phyloP scores from a whole-genome alignment of 2,113 vertebrate species.

The Myxocyprinus asiaticus region DNA sequence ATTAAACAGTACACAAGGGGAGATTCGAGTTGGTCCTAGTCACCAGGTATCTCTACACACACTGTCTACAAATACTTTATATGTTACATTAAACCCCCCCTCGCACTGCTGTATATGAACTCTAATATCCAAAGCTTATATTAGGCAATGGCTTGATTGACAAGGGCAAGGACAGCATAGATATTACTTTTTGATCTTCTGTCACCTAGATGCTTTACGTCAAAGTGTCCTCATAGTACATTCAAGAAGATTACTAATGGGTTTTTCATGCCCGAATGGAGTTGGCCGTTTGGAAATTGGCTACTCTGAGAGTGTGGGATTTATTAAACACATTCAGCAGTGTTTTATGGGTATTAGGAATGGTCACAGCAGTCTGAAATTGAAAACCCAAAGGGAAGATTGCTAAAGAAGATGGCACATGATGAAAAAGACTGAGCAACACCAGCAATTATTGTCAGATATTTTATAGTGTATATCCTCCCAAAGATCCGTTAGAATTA shows the following conservation, averaged over 20 bases:
- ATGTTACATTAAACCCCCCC: conserved; percentile 13
- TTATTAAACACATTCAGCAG: background rate
- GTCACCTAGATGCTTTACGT: no score
- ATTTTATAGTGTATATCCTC: conserved; percentile 40
- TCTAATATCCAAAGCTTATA: background rate
- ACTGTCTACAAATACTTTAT: conserved; percentile 17
- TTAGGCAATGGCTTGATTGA: conserved; percentile 6
- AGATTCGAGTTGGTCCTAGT: conserved; percentile 97
- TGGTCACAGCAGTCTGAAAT: conserved; percentile 32
- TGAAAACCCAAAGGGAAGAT: conserved; percentile 26
- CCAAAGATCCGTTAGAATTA: conserved; percentile 17
- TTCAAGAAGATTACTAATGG: conserved; percentile 11
- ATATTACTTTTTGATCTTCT: background rate
- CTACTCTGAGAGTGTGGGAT: background rate
- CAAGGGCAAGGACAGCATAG: background rate
- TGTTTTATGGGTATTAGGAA: conserved; percentile 28
- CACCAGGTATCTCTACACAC: conserved; percentile 86
- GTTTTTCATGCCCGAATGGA: conserved; percentile 7
- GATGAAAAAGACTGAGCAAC: conserved; percentile 43
- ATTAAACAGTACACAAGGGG: conserved; percentile 98
- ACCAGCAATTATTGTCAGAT: conserved; percentile 43
- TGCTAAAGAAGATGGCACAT: conserved; percentile 2
- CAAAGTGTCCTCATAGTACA: background rate
- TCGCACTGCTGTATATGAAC: background rate
- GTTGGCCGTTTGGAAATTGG: conserved; percentile 27